Evolutionary conservation across 2,113 vertebrate genomes (phyloP), one percentile per base, ranked within the genome.

Genomic region (Melanerpes formicivorus): DNA sequence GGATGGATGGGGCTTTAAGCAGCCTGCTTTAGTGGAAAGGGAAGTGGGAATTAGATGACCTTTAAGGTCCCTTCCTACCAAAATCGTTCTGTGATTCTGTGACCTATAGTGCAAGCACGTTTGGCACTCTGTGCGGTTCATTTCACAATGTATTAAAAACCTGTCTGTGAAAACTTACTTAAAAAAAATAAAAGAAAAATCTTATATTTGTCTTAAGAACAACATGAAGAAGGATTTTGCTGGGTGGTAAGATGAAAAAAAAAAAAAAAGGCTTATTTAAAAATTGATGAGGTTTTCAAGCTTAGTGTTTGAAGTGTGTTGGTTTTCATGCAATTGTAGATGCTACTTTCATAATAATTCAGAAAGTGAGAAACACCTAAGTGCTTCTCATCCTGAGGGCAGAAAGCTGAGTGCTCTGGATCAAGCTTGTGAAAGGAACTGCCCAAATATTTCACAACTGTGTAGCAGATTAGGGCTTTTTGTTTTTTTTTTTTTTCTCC

Each of bases 111-210:
- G 21, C n/a, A 60, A 48, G 6, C 18, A 42, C 6, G 18, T 66
- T 72, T 2, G 1, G 8, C 48, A 50, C 25, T 29, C 8, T 14
- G 4, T 2, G 2, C 10, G 15, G 8, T 14, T 66, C 8, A 19
- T 50, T 77, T 54, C 25, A 65, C 12, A 78, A 63, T 3, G 6
- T 69, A 27, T 44, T 44, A 27, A 71, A 14, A 54, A 67, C 12
- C 4, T 55, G 42, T 2, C 8, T 79, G 71, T 82, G 34, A 72
- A 79, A 72, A 32, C 18, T 37, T n/a, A 3, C 6, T 23, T 66
- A 27, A 75, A 72, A 64, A 63, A 29, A 11, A 3, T 37, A 40
- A 11, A 40, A 37, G 10, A 40, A 40, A 40, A 40, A 40, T 40
- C 8, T 6, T 3, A 10, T 42, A n/a, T 22, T 44, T 72, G 6